phyloP scores from a whole-genome alignment of 2,888 invertebrate genomes.

The Pherbina coryleti region DNA sequence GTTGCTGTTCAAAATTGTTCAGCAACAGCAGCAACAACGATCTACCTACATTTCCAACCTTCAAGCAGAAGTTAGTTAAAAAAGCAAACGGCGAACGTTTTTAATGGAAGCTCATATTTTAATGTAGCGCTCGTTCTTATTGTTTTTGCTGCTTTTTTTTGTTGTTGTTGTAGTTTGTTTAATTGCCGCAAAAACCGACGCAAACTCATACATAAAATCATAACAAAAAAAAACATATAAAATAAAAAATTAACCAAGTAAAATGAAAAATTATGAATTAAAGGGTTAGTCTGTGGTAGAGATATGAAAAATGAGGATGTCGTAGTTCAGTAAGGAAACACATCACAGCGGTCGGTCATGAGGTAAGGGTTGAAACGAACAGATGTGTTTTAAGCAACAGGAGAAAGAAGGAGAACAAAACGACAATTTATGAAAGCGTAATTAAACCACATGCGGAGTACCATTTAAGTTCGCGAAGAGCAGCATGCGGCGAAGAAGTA shows the following conservation, averaged over 20 bases:
- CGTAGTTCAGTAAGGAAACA: too few relatives aligned
- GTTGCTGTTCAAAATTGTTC: background rate
- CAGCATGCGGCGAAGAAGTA: too few relatives aligned
- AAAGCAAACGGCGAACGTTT: slow-evolving; percentile 8
- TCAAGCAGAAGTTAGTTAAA: background rate
- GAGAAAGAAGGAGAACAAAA: too few relatives aligned
- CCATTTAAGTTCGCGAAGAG: too few relatives aligned
- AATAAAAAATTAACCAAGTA: background rate
- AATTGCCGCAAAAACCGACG: slow-evolving; percentile 22
- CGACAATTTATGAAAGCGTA: too few relatives aligned
- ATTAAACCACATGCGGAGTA: too few relatives aligned
- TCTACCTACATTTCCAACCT: background rate
- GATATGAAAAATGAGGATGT: too few relatives aligned
- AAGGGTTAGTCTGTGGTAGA: too few relatives aligned
- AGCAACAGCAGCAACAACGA: background rate
- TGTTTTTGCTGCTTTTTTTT: slow-evolving; percentile 3
- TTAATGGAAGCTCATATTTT: slow-evolving; percentile 49
- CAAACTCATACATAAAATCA: slow-evolving; percentile 3
- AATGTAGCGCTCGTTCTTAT: background rate
- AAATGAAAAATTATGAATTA: background rate
- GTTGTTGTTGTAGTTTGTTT: slow-evolving; percentile 2
- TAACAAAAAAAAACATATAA: background rate
- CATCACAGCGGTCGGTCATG: too few relatives aligned
- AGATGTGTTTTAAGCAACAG: too few relatives aligned
- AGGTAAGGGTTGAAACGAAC: too few relatives aligned